These are phyloP conservation scores for Drosophila setosimentum DNA, from an alignment of 2,888 invertebrate genomes.

Conservation along the genomic window DNA sequence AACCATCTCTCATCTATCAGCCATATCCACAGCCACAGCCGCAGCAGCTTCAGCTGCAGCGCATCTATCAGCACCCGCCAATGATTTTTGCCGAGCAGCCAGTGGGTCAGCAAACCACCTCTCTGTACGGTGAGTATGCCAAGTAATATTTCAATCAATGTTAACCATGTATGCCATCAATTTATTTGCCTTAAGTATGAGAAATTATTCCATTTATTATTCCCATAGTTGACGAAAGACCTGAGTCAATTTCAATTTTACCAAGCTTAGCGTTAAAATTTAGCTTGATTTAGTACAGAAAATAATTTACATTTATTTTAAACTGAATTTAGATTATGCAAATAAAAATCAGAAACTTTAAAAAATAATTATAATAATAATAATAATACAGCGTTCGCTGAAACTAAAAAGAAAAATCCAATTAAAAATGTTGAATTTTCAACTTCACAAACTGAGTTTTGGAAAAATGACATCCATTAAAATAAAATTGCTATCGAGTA, in stretches of 20 bases:
- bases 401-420: no score
- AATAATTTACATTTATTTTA: background rate
- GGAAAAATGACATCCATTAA: no score
- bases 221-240: background rate
- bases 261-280: background rate
- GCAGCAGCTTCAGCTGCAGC: slow-evolving; percentile 43
- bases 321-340: background rate
- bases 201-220: background rate
- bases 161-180: background rate
- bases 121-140: slow-evolving; percentile 55
- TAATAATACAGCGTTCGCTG: no score
- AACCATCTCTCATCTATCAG: slow-evolving; percentile 56
- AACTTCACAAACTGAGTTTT: no score
- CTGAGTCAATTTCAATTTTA: background rate
- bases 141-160: background rate
- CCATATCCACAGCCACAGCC: slow-evolving; percentile 30
- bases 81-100: slow-evolving; percentile 58
- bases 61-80: slow-evolving; percentile 43
- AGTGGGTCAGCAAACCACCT: slow-evolving; percentile 24
- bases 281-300: background rate
- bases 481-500: no score
- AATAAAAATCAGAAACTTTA: no score
- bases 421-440: no score
- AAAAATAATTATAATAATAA: no score
- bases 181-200: background rate